Percentiles rank a stretch among this genome's conserved stretches.
phyloP scores from a whole-genome alignment of 35 echinoderm and acorn worm genomes.

The Stichopus chloronotus region DNA sequence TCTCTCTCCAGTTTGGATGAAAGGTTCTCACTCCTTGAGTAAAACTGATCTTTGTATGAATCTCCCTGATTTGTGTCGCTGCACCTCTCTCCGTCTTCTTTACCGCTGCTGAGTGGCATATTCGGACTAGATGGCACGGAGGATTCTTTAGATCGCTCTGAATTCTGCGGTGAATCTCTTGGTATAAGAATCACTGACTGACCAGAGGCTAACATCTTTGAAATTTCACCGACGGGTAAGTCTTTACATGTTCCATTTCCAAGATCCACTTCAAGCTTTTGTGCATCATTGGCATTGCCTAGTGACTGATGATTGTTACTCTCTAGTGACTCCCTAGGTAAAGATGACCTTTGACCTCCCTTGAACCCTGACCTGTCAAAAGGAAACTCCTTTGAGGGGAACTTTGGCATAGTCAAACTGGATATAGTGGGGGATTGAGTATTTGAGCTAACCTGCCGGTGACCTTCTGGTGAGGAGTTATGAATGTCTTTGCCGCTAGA shows the following conservation, averaged over 20 bases:
- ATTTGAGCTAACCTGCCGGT: conserved; percentile 50
- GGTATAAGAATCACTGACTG: conserved; percentile 97
- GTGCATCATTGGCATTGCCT: conserved; percentile 20
- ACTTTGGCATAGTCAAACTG: conserved; percentile 78
- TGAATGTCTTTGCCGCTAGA: conserved; percentile 70
- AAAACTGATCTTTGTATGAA: conserved; percentile 58
- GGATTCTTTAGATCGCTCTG: conserved; percentile 58
- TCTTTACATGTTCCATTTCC: conserved; percentile 61
- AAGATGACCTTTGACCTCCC: conserved; percentile 30
- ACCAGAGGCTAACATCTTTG: conserved; percentile 88
- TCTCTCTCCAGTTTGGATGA: conserved; percentile 61
- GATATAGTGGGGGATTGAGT: conserved; percentile 88
- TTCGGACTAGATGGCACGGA: conserved; percentile 77
- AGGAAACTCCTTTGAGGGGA: conserved; percentile 61
- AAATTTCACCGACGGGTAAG: conserved; percentile 80
- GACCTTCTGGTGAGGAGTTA: conserved; percentile 58
- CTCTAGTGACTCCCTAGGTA: conserved; percentile 1
- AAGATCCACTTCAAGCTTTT: conserved; percentile 54
- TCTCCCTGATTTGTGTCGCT: conserved; percentile 57
- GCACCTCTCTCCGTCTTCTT: conserved; percentile 42
- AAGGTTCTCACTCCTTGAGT: conserved; percentile 39
- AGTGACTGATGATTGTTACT: conserved; percentile 33
- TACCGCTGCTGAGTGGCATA: conserved; percentile 4
- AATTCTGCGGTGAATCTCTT: conserved; percentile 70
- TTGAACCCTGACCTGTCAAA: conserved; percentile 53